Percentiles rank a stretch among this genome's conserved stretches.
Conservation (phyloP, 2,113 vertebrate genomes). For the Amia ocellicauda region DNA sequence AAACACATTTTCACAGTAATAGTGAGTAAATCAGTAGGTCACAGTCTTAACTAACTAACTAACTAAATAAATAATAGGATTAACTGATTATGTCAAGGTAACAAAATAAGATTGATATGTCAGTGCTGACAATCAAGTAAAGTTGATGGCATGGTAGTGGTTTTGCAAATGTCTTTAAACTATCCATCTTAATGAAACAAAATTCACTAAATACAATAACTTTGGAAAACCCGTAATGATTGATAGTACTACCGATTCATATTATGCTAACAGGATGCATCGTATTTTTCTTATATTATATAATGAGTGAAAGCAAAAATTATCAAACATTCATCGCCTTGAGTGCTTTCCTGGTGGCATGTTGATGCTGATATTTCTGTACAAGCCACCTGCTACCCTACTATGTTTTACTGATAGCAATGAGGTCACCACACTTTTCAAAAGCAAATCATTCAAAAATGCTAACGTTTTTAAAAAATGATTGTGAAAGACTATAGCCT, state of each 20-base stretch:
- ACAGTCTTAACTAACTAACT: too few species aligned
- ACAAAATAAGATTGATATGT: too few species aligned
- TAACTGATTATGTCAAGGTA: too few species aligned
- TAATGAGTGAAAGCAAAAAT: conserved; percentile 26
- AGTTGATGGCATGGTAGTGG: too few species aligned
- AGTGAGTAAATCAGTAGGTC: too few species aligned
- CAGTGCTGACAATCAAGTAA: too few species aligned
- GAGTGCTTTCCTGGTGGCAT: conserved; percentile 36
- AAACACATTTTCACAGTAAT: too few species aligned
- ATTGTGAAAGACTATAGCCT: too few species aligned
- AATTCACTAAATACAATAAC: conserved; percentile 6
- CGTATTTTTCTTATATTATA: conserved; percentile 31
- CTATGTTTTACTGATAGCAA: conserved; percentile 38
- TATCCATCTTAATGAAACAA: conserved; percentile 1
- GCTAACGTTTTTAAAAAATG: too few species aligned
- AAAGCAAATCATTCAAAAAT: too few species aligned
- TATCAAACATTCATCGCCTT: conserved; percentile 35
- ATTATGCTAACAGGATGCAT: conserved; percentile 46
- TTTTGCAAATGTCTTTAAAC: not conserved
- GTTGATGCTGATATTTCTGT: conserved; percentile 34
- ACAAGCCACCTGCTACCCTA: conserved; percentile 42
- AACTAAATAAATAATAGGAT: too few species aligned
- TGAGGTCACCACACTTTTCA: conserved; percentile 9
- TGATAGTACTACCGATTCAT: conserved; percentile 33
- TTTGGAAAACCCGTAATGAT: conserved; percentile 27